Evolutionary conservation across 1,140 invertebrate genomes (phyloP).

Genomic region (Drosophila miranda): DNA sequence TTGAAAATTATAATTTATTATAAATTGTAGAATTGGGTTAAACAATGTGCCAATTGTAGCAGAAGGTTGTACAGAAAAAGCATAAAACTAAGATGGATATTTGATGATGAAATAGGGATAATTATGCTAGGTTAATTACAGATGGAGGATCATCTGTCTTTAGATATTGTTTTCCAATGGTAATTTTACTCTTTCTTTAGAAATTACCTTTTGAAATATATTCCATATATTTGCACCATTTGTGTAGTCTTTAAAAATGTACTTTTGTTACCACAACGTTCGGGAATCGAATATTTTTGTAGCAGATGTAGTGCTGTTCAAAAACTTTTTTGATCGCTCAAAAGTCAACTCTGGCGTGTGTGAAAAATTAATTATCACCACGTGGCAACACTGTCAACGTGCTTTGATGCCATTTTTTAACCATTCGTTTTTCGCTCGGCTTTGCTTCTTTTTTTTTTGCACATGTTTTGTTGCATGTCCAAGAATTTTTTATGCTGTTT

Average conservation of each 20-base stretch:
- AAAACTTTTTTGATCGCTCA: constrained; percentile 15
- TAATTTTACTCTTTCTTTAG: no score
- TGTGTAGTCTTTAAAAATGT: not conserved
- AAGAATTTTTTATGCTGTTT: constrained; percentile 70
- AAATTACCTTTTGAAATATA: no score
- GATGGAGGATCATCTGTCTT: no score
- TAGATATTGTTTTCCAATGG: no score
- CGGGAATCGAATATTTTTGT: not conserved
- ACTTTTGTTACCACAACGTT: constrained; percentile 1
- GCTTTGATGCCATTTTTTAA: constrained; percentile 57
- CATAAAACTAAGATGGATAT: not conserved
- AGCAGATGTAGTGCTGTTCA: not conserved
- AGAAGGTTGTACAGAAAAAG: constrained; percentile 8
- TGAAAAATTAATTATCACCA: constrained; percentile 68
- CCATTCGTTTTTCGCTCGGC: constrained; percentile 46
- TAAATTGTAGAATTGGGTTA: constrained; percentile 60
- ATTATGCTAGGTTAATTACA: no score
- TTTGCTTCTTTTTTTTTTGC: constrained; percentile 38
- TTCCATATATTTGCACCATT: no score
- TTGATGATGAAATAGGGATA: no score
- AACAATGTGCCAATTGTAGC: constrained; percentile 26
- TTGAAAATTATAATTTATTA: constrained; percentile 67
- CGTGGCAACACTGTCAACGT: constrained; percentile 69
- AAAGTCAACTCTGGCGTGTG: constrained; percentile 44
- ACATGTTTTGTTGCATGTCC: constrained; percentile 57